Conservation (phyloP, 92 coral and sea anemone species). For the Muricea muricata region DNA sequence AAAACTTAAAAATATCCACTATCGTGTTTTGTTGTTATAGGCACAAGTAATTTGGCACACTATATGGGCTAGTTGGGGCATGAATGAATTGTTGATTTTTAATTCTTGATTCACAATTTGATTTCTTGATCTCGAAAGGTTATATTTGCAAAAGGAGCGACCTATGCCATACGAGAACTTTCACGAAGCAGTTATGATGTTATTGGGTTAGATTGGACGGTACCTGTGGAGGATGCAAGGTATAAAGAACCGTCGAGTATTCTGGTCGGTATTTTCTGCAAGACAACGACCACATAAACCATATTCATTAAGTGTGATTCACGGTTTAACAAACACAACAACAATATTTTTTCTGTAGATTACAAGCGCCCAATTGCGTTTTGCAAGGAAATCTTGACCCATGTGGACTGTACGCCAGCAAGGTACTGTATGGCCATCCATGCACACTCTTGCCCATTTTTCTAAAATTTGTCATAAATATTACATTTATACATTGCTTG, state of each 20-base stretch:
- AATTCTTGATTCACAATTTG: not conserved
- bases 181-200: slow-evolving; percentile 90
- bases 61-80: too few species aligned
- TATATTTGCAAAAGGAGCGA: slow-evolving; percentile 96
- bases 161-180: slow-evolving; percentile 85
- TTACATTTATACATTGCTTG: too few species aligned
- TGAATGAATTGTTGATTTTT: not conserved
- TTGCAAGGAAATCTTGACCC: slow-evolving; percentile 99
- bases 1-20: too few species aligned
- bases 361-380: slow-evolving; percentile 83
- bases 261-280: not conserved
- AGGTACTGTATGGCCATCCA: slow-evolving; percentile 76
- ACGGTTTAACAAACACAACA: too few species aligned
- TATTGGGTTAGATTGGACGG: slow-evolving; percentile 92
- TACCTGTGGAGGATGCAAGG: slow-evolving; percentile 90
- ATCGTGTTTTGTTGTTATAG: too few species aligned
- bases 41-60: too few species aligned
- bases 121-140: slow-evolving; percentile 50
- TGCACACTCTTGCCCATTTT: too few species aligned
- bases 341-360: slow-evolving; percentile 45
- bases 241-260: slow-evolving; percentile 12
- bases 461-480: too few species aligned
- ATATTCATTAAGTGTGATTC: too few species aligned
- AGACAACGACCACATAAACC: too few species aligned
- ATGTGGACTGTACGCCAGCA: slow-evolving; percentile 79